These are phyloP conservation scores for Callitettix versicolor DNA, from an alignment of 1,140 invertebrate genomes.

Conservation along the genomic window DNA sequence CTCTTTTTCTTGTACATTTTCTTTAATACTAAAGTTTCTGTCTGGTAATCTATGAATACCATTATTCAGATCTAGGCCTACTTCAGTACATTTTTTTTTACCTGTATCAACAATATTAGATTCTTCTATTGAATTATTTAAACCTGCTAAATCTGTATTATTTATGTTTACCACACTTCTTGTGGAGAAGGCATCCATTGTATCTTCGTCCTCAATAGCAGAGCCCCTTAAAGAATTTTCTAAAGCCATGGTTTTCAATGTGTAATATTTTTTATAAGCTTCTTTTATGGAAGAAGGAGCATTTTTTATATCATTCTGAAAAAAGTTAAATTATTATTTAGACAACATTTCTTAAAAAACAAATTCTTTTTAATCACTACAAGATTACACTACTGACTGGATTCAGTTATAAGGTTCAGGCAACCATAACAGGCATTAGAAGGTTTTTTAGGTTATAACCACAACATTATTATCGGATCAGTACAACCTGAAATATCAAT, in stretches of 20 bases:
- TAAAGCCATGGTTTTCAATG: conserved; percentile 58
- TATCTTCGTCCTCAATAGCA: conserved; percentile 29
- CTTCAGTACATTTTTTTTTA: neutral
- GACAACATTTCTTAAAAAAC: too few species aligned
- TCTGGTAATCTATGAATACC: neutral
- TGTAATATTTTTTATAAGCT: conserved; percentile 71
- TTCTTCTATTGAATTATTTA: conserved; percentile 1
- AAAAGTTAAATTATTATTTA: conserved; percentile 24
- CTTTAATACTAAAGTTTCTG: neutral
- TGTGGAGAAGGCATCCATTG: conserved; percentile 18
- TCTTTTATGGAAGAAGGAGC: conserved; percentile 56
- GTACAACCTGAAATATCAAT: neutral
- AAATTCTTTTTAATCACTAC: neutral
- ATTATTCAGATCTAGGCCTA: neutral
- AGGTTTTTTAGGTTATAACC: conserved; percentile 10
- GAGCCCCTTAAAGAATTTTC: conserved; percentile 46
- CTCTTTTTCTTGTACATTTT: neutral
- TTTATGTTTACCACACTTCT: neutral
- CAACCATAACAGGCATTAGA: conserved; percentile 12
- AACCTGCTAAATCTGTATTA: neutral
- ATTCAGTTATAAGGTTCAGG: conserved; percentile 16
- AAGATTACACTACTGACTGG: conserved; percentile 14
- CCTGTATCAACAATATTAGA: neutral
- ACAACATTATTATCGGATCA: neutral
- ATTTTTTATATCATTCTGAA: conserved; percentile 63